Conservation (phyloP, 2,888 invertebrate species). For the Beris chalybata region DNA sequence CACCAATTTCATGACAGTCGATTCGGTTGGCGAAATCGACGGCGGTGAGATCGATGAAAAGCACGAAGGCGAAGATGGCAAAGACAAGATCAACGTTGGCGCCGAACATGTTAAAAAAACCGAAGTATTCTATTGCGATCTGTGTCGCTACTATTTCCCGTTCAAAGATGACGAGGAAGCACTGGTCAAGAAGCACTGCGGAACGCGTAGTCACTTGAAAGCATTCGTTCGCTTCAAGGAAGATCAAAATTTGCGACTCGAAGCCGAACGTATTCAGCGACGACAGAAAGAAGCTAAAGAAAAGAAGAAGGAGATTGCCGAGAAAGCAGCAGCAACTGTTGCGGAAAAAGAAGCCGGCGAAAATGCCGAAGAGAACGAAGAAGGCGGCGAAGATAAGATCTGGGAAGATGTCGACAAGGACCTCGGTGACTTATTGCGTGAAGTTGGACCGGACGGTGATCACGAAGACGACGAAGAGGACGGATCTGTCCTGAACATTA, state of each 20-base stretch:
- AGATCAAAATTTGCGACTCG: constrained; percentile 71
- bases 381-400: constrained; percentile 67
- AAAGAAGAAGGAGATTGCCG: constrained; percentile 40
- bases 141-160: constrained; percentile 75
- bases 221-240: constrained; percentile 77
- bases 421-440: constrained; percentile 73
- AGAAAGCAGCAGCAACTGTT: constrained; percentile 52
- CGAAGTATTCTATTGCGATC: constrained; percentile 77
- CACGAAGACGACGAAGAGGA: constrained; percentile 73
- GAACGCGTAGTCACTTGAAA: constrained; percentile 73
- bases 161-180: constrained; percentile 64
- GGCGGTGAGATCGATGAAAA: constrained; percentile 62
- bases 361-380: constrained; percentile 53
- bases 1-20: constrained; percentile 85
- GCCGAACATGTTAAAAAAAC: constrained; percentile 76
- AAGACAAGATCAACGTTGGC: constrained; percentile 73
- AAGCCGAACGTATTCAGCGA: constrained; percentile 70
- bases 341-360: constrained; percentile 67
- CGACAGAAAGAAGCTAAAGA: constrained; percentile 57
- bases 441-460: constrained; percentile 67
- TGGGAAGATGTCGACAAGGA: constrained; percentile 85
- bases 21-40: constrained; percentile 79
- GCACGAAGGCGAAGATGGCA: constrained; percentile 64
- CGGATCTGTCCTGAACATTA: constrained; percentile 59
- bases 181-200: constrained; percentile 71